Percentiles rank a stretch among this genome's conserved stretches.
These are phyloP conservation scores for Capromys pilorides DNA, from an alignment of 2,797 vertebrate species.

Conservation along the genomic window DNA sequence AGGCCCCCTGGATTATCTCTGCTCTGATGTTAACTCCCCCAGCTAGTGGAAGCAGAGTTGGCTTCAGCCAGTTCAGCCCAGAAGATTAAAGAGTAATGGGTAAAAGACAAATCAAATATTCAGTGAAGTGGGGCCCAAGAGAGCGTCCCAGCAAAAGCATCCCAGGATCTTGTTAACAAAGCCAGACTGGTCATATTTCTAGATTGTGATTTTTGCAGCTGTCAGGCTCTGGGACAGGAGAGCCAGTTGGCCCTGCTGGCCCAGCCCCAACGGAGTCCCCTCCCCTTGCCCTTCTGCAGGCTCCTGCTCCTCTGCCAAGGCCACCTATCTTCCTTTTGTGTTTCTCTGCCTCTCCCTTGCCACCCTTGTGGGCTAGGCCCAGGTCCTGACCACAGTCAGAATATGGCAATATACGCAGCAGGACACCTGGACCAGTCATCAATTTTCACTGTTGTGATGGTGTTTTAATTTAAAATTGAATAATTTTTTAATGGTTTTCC, in stretches of 20 bases:
- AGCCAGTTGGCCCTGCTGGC: constrained; percentile 35
- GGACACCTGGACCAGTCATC: too few species aligned
- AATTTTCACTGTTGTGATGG: too few species aligned
- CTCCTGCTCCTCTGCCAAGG: constrained; percentile 39
- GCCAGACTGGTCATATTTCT: background rate
- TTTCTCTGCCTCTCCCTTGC: too few species aligned
- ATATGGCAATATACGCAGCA: too few species aligned
- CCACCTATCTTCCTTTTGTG: too few species aligned
- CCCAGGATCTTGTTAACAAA: constrained; percentile 26
- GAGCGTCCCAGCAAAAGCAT: constrained; percentile 18
- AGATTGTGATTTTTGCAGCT: constrained; percentile 23
- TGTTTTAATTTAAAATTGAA: too few species aligned
- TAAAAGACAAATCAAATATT: constrained; percentile 24
- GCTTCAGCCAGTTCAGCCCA: background rate
- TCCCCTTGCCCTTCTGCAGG: background rate
- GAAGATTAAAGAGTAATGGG: background rate
- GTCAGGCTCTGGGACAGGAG: constrained; percentile 14
- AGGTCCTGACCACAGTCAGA: too few species aligned
- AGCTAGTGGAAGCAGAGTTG: constrained; percentile 29
- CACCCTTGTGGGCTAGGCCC: too few species aligned
- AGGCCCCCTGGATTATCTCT: constrained; percentile 10
- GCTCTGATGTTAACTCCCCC: background rate
- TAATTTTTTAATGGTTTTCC: too few species aligned
- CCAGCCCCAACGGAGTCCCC: background rate
- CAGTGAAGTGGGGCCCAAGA: background rate